Evolutionary conservation across 2,113 vertebrate species (phyloP), one percentile per base, ranked within the genome.

Genomic region (Zosterops japonicus): DNA sequence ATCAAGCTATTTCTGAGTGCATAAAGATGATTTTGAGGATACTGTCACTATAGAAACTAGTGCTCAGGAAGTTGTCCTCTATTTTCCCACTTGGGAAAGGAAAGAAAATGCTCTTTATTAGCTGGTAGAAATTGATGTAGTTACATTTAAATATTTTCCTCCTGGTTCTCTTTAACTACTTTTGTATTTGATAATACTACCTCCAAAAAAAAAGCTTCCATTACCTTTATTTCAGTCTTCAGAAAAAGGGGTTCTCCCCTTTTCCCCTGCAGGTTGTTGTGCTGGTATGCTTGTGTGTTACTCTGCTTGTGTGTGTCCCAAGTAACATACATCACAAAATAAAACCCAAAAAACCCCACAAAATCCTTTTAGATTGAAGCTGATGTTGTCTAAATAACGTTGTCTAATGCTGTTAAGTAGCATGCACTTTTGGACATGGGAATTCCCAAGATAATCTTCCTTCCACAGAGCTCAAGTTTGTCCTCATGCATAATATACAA

Each of bases 1-100:
- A 77, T 86, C 36, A 87, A 91, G 80, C 42, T 94, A 81, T 93
- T 96, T 97, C 91, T 92, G 44, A 93, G 59, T 83, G 21, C 57
- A 86, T 64, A 93, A 92, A 83, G 75, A 94, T 61, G 76, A 79
- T 78, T 96, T 88, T 92, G 91, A 94, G 71, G 36, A 69, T 81
- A 75, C 25, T 83, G 92, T 97, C 92, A 95, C 97, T 97, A 97
- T 92, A 97, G 96, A 95, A 97, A 96, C 94, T 85, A 83, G 28
- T 50, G 42, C n/a, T 57, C 88, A 94, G 87, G 69, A 95, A 90
- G 64, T 67, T 64, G 64, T 71, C 29, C 44, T 95, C n/a, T 68
- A 11, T 83, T 93, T 90, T 89, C 47, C 60, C 79, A 63, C 28
- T 80, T 70, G 33, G 78, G 53, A 88, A 89, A 83, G 25, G 31